A percentile compares a stretch with the other conserved stretches of the same genome.
Conservation (phyloP, 1,140 invertebrate genomes). For the Brachionus sp. region DNA sequence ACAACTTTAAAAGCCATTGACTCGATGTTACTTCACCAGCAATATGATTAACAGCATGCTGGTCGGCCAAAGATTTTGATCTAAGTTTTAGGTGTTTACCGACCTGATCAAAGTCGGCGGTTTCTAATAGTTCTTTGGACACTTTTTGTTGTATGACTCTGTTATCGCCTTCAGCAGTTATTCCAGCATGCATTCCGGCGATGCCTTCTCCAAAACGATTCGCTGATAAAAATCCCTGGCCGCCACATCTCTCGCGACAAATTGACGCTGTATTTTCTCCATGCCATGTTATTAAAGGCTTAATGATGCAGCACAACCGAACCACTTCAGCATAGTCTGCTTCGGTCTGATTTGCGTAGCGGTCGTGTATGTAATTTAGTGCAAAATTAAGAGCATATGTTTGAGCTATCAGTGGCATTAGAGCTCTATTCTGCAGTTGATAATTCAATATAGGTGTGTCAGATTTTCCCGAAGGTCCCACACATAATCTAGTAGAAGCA, state of each 20-base stretch:
- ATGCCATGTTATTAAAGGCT: slow-evolving; percentile 54
- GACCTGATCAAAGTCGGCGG: background rate
- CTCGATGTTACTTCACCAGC: slow-evolving; percentile 37
- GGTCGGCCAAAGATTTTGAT: slow-evolving; percentile 47
- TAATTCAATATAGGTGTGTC: slow-evolving; percentile 55
- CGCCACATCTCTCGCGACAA: slow-evolving; percentile 54
- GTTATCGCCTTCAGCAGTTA: slow-evolving; percentile 58
- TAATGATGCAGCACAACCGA: slow-evolving; percentile 56
- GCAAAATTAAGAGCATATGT: slow-evolving; percentile 56
- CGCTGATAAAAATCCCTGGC: slow-evolving; percentile 55
- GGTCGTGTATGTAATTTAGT: slow-evolving; percentile 54
- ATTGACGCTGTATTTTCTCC: slow-evolving; percentile 52
- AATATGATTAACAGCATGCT: slow-evolving; percentile 52
- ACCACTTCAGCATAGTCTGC: slow-evolving; percentile 53
- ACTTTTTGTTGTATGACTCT: slow-evolving; percentile 56
- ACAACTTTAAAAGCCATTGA: slow-evolving; percentile 49
- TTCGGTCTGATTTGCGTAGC: slow-evolving; percentile 49
- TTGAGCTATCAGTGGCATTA: slow-evolving; percentile 54
- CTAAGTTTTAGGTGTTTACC: background rate
- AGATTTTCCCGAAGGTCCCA: slow-evolving; percentile 55
- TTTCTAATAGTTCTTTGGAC: slow-evolving; percentile 18
- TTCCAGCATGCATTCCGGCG: slow-evolving; percentile 52
- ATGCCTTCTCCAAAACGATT: slow-evolving; percentile 48
- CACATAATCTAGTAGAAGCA: slow-evolving; percentile 54
- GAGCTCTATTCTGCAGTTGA: slow-evolving; percentile 55